A percentile compares a stretch with the other conserved stretches of the same genome.
These are phyloP conservation scores for Brotula barbata DNA, from an alignment of 2,797 vertebrate species.

Conservation along the genomic window DNA sequence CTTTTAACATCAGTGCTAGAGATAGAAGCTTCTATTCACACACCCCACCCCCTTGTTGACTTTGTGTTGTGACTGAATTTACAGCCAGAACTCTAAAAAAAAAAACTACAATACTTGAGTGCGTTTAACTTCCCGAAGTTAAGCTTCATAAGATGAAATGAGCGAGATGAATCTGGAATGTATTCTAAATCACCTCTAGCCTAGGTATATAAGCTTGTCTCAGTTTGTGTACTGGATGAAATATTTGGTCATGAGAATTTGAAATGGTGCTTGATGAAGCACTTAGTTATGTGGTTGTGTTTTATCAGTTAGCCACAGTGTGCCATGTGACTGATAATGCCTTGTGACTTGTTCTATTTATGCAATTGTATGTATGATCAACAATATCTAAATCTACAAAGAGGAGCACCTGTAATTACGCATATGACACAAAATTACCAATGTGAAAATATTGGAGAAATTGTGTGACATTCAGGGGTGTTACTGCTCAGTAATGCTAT, in stretches of 20 bases:
- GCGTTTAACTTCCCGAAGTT: too few species aligned
- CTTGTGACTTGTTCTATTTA: conserved; percentile 17
- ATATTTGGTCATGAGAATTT: conserved; percentile 5
- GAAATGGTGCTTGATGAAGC: not conserved
- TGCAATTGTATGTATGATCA: not conserved
- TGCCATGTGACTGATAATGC: conserved; percentile 20
- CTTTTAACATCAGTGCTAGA: conserved; percentile 12
- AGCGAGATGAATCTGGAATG: not conserved
- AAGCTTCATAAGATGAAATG: conserved; percentile 10
- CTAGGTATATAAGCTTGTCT: not conserved
- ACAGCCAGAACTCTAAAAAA: too few species aligned
- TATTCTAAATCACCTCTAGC: not conserved
- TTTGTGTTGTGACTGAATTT: not conserved
- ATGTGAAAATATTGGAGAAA: not conserved
- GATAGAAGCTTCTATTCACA: conserved; percentile 13
- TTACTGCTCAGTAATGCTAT: conserved; percentile 51
- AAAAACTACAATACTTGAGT: too few species aligned
- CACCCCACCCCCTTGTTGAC: not conserved
- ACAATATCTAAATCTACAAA: not conserved
- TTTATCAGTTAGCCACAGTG: conserved; percentile 13
- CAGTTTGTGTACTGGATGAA: conserved; percentile 2
- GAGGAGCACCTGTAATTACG: not conserved
- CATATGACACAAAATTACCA: not conserved
- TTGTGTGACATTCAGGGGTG: conserved; percentile 24
- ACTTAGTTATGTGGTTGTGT: not conserved